Percentiles rank a stretch among this genome's conserved stretches.
Conservation (phyloP, 2,888 invertebrate genomes). For the Fissipunctia ypsillon region DNA sequence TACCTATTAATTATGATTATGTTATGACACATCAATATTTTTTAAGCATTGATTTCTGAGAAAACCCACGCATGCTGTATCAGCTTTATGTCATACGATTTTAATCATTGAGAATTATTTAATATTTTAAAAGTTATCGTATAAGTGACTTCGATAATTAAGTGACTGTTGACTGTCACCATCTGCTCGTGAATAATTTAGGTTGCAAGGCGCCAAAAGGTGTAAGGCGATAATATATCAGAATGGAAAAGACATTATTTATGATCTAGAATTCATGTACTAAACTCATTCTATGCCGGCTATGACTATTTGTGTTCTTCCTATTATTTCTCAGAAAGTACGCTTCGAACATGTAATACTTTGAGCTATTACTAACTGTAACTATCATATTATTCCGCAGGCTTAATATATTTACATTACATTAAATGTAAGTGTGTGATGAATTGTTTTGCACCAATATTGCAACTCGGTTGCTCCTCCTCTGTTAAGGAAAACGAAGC, state of each 20-base stretch:
- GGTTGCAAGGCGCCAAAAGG: conserved; percentile 44
- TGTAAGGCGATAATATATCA: conserved; percentile 33
- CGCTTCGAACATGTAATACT: neutral
- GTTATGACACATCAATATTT: conserved; percentile 16
- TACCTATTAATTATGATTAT: conserved; percentile 18
- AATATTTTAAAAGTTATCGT: neutral
- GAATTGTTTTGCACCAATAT: neutral
- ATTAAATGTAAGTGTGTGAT: too few species aligned
- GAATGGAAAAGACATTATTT: conserved; percentile 25
- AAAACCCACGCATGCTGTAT: conserved; percentile 30
- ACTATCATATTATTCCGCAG: too few species aligned
- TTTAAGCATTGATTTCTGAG: neutral
- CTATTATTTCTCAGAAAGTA: conserved; percentile 3
- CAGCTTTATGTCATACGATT: neutral
- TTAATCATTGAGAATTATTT: neutral
- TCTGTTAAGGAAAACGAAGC: conserved; percentile 24
- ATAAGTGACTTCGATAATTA: too few species aligned
- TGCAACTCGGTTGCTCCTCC: neutral
- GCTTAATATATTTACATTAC: too few species aligned
- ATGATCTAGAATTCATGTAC: too few species aligned
- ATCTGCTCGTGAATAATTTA: conserved; percentile 32
- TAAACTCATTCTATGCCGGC: neutral
- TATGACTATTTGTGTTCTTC: conserved; percentile 10
- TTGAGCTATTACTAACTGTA: too few species aligned
- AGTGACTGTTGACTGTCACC: conserved; percentile 35